A percentile compares a stretch with the other conserved stretches of the same genome.
These are phyloP conservation scores for Anodontia alba DNA, from an alignment of 2,888 invertebrate genomes.

Conservation along the genomic window DNA sequence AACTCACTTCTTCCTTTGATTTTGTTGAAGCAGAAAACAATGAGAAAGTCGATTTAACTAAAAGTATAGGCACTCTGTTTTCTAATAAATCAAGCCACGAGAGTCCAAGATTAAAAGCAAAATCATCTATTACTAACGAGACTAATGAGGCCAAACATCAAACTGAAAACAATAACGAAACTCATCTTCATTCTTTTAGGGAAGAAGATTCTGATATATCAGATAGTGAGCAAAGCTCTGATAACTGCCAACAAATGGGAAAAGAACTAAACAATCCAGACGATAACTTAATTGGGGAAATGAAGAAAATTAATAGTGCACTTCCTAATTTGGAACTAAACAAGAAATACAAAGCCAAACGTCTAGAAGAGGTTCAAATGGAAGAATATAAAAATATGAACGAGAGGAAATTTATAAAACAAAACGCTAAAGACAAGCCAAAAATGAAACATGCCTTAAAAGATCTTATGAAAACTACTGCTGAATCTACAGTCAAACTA, in stretches of 20 bases:
- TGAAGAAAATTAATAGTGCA: conserved; percentile 46
- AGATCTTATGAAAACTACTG: conserved; percentile 57
- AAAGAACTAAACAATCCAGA: not conserved
- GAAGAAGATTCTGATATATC: conserved; percentile 16
- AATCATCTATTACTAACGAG: not conserved
- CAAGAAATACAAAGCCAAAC: conserved; percentile 25
- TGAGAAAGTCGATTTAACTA: not conserved
- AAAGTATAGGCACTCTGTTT: not conserved
- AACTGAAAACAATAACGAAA: conserved; percentile 2
- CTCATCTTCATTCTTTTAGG: conserved; percentile 31
- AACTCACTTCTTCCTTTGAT: not conserved
- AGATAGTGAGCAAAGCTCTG: conserved; percentile 23
- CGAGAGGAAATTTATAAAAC: not conserved
- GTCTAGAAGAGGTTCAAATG: conserved; percentile 12
- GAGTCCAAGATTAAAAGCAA: conserved; percentile 10
- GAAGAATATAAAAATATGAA: conserved; percentile 11
- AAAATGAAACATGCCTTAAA: conserved; percentile 37
- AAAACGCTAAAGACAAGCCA: not conserved
- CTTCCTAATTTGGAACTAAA: conserved; percentile 27
- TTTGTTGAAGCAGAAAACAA: not conserved
- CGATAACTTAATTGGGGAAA: conserved; percentile 41
- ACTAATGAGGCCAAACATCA: not conserved
- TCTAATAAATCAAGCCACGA: not conserved
- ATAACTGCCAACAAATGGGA: not conserved
- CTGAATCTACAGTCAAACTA: not conserved